These are phyloP conservation scores for Drosophila nigrodunni DNA, from an alignment of 1,140 invertebrate genomes.

Conservation along the genomic window DNA sequence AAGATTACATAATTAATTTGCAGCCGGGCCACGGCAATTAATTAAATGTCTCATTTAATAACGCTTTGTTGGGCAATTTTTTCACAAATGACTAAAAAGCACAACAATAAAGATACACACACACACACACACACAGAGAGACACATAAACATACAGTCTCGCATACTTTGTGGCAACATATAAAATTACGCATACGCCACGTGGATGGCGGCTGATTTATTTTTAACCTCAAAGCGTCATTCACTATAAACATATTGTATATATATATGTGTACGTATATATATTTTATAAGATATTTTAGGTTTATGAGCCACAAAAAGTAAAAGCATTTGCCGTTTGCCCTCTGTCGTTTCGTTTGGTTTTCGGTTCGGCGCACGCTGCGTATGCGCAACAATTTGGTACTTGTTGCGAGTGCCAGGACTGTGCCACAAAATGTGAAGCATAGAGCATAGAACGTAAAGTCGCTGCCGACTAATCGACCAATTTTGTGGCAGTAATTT, in stretches of 20 bases:
- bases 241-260: constrained; percentile 67
- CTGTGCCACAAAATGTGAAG: constrained; percentile 26
- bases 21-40: constrained; percentile 68
- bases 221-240: constrained; percentile 78
- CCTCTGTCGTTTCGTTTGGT: constrained; percentile 6
- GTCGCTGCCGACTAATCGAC: constrained; percentile 56
- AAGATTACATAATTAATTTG: constrained; percentile 83
- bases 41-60: constrained; percentile 83
- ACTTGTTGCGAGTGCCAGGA: constrained; percentile 23
- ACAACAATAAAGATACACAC: constrained; percentile 42
- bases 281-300: constrained; percentile 53
- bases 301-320: constrained; percentile 76
- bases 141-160: constrained; percentile 6
- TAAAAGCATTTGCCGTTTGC: constrained; percentile 41
- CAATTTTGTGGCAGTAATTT: constrained; percentile 75
- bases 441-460: background rate
- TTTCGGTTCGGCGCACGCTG: constrained; percentile 39
- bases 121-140: constrained; percentile 8
- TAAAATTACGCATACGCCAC: constrained; percentile 62
- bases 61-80: constrained; percentile 81
- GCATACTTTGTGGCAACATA: constrained; percentile 20
- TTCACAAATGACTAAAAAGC: constrained; percentile 79
- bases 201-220: constrained; percentile 67
- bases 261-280: too few species aligned
- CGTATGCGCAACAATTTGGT: constrained; percentile 77